Evolutionary conservation across 2,888 invertebrate species (phyloP).

Genomic region (Linnaemya vulpina): DNA sequence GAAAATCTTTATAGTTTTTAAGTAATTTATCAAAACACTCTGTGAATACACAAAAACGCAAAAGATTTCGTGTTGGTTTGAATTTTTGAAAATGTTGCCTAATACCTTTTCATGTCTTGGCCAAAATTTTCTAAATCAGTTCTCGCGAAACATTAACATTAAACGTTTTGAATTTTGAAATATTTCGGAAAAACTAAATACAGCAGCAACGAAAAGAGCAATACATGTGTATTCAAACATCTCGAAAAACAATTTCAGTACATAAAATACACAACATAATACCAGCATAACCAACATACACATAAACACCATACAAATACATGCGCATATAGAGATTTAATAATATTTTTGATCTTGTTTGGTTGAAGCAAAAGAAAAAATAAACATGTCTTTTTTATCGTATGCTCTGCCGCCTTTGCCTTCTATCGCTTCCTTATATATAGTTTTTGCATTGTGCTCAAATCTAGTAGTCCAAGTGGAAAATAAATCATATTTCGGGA

Average conservation of each 20-base stretch:
- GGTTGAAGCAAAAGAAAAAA: constrained; percentile 10
- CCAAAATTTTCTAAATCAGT: constrained; percentile 64
- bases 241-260: neutral
- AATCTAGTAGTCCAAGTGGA: constrained; percentile 58
- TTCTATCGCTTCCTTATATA: constrained; percentile 52
- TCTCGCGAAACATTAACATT: constrained; percentile 65
- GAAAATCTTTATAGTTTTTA: constrained; percentile 28
- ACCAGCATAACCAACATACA: too few species aligned
- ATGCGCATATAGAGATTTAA: too few species aligned
- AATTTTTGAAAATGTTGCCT: constrained; percentile 45
- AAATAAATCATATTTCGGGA: constrained; percentile 72
- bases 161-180: constrained; percentile 64
- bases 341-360: constrained; percentile 43
- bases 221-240: neutral
- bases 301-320: constrained; percentile 1
- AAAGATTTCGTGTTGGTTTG: constrained; percentile 8
- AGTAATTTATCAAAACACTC: constrained; percentile 34
- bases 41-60: neutral
- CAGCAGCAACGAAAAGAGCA: neutral
- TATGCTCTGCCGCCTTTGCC: constrained; percentile 23
- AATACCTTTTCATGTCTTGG: constrained; percentile 58
- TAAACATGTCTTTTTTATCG: constrained; percentile 26
- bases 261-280: constrained; percentile 6
- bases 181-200: constrained; percentile 47
- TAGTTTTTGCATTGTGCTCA: constrained; percentile 47